These are phyloP conservation scores for Cryptoprocta ferox DNA, from an alignment of 2,797 vertebrate species.

Conservation along the genomic window DNA sequence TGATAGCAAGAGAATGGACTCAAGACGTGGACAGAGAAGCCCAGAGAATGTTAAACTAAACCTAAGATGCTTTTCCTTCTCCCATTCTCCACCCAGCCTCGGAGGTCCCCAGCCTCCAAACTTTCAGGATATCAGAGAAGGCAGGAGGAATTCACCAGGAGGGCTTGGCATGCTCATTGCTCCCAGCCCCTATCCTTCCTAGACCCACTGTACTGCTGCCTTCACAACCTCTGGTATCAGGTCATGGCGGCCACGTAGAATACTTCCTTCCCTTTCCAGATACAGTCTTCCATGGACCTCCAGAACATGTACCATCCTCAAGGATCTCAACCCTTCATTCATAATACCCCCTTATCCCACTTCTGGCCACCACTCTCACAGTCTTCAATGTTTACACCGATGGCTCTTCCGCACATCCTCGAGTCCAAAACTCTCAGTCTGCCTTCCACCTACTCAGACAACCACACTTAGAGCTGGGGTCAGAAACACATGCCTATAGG, in stretches of 20 bases:
- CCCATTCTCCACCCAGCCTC: background rate
- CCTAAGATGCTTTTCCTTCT: background rate
- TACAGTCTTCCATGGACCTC: background rate
- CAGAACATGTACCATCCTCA: background rate
- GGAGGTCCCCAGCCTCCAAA: background rate
- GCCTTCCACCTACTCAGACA: background rate
- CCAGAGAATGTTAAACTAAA: background rate
- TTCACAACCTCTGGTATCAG: background rate
- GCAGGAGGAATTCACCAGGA: background rate
- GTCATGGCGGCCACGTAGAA: background rate
- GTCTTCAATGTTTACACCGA: background rate
- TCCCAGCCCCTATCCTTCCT: background rate
- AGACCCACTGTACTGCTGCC: background rate
- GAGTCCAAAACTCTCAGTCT: background rate
- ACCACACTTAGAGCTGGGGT: background rate
- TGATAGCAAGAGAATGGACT: conserved; percentile 8
- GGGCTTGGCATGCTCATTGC: background rate
- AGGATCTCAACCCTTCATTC: conserved; percentile 7
- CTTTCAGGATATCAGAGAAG: background rate
- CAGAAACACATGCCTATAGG: background rate
- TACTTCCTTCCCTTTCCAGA: conserved; percentile 3
- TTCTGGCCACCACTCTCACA: background rate
- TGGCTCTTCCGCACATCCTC: background rate
- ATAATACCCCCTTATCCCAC: background rate
- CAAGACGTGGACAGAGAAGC: conserved; percentile 41